Base-by-base conservation (phyloP, 1,140 invertebrate genomes). In the Lordiphosa mommai region DNA sequence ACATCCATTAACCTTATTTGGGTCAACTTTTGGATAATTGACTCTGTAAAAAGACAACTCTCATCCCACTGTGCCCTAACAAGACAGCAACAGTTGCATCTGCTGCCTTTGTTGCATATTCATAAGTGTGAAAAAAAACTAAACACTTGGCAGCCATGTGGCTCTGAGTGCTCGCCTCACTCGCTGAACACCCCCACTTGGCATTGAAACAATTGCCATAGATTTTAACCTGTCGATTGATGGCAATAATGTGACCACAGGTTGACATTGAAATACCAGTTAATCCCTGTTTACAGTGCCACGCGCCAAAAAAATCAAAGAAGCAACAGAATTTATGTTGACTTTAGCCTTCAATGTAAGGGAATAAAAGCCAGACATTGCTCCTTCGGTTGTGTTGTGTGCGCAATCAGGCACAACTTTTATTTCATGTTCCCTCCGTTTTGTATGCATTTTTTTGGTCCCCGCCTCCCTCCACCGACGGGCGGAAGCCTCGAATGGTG, bases 401-500 rank as follows among this genome's bases (percentile, higher is more conserved):
- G 61, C 61, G 61, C 61, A 64, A 63, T 64, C 61, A 64, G 59
- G 61, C 61, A 64, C 50, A 53, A 64, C n/a, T 38, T 63, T 64
- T 52, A 41, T 52, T 64, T 20, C 1, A 20, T 20, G 17, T 20
- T 20, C 17, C 16, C 3, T 2, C 17, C 17, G 17, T 20, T 20
- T 20, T 20, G 17, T 20, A 20, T 20, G 17, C 17, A 20, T 4
- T 20, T 20, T 4, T 20, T 2, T 0, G 17, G 17, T 20, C 1
- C 17, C 17, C 17, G 17, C 3, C 16, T 1, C 2, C 43, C 4
- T 16, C 13, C 38, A 40, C 10, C 10, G 10, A 50, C 53, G 57
- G 74, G 43, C 64, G 73, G 74, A 80, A 80, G 73, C 74, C 55
- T 61, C 53, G 64, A 74, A 74, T 66, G 61, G 70, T 65, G 53